Evolutionary conservation across 2,113 vertebrate genomes (phyloP), one percentile per base, ranked within the genome.

Genomic region (Neofelis nebulosa): DNA sequence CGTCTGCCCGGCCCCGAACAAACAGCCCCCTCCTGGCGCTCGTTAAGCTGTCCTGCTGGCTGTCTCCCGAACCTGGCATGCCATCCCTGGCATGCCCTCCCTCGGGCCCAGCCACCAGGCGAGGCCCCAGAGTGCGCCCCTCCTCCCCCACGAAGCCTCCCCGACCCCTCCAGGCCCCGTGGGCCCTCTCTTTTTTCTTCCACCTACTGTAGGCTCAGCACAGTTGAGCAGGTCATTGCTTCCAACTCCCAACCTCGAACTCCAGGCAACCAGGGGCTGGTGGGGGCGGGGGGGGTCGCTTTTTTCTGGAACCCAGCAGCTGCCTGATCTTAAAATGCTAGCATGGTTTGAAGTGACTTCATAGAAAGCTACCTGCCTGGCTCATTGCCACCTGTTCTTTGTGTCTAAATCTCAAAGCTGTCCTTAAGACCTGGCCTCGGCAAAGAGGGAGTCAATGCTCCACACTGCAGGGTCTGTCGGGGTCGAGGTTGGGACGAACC

Each of bases 391-490:
- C 41, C 29, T 66, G 36, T 57, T 50, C 79, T 57, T 85, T 76
- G 71, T 38, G 66, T 90, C n/a, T 7, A 7, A 38, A 5, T 55
- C 92, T 65, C 50, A 27, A 84, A 65, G 41, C 71, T 52, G 23
- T 78, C 45, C 23, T 29, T 9, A 45, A 82, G 38, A 55, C 38
- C 25, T 16, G 36, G 25, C 15, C 69, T 36, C 14, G n/a, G 92
- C 41, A 57, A 61, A 48, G 52, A 63, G 36, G 3, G n/a, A 15
- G 71, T 7, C 23, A 73, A 25, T n/a, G 25, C 50, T 9, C 21
- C 66, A 16, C 0, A 2, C 66, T 1, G 7, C 9, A 19, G 8
- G 4, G 29, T 84, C 31, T 66, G 0, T 7, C 11, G 14, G 2
- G 29, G 48, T 38, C 83, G 29, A 45, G 14, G 27, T n/a, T 8